phyloP scores from a whole-genome alignment of 2,113 vertebrate genomes.

The Microtus richardsoni region DNA sequence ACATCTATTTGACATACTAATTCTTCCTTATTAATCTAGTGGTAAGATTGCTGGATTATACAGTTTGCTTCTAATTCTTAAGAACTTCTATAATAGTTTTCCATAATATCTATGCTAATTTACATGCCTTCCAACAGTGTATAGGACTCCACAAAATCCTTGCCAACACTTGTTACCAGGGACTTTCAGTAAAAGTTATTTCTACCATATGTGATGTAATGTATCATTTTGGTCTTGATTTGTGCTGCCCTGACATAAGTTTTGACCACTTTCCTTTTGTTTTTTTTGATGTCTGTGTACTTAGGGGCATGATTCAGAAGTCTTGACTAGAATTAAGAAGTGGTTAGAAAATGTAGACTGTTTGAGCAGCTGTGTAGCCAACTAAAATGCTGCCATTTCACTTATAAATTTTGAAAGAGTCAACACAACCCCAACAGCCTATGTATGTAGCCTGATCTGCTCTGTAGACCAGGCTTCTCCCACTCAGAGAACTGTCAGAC shows the following conservation, averaged over 20 bases:
- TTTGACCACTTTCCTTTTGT: background rate
- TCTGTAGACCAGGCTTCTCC: background rate
- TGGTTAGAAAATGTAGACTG: background rate
- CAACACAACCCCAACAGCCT: background rate
- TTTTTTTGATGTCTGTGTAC: background rate
- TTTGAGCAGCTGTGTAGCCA: background rate
- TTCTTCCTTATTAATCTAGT: background rate
- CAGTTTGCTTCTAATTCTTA: background rate
- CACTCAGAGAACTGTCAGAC: too few species aligned
- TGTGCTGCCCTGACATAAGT: background rate
- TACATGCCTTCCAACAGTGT: background rate
- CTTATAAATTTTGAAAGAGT: background rate
- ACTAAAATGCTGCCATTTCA: background rate
- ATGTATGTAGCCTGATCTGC: background rate
- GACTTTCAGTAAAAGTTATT: background rate
- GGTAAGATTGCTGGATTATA: background rate
- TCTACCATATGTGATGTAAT: background rate
- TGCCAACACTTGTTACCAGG: background rate
- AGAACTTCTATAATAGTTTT: background rate
- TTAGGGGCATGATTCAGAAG: background rate
- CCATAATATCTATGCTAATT: background rate
- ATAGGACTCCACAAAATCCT: background rate
- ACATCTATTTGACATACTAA: background rate
- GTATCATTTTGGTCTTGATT: background rate
- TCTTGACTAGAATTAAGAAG: background rate